These are phyloP conservation scores for Athalia cordata DNA, from an alignment of 2,888 invertebrate genomes.

Conservation along the genomic window DNA sequence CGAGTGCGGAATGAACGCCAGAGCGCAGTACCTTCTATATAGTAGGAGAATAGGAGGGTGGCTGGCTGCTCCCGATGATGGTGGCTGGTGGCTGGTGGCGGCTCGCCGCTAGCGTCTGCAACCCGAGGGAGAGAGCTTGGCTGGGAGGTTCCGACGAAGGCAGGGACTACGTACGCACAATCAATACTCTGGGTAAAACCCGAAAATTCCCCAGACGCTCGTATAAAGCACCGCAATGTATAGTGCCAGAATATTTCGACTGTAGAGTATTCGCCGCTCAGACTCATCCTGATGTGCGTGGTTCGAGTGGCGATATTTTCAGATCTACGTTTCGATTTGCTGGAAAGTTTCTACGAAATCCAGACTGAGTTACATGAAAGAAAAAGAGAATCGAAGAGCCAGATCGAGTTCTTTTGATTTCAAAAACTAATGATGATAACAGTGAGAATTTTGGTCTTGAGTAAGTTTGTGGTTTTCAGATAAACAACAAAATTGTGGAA, in stretches of 20 bases:
- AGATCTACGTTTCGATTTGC: no score
- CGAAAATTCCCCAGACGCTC: constrained; percentile 55
- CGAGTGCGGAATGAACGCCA: neutral
- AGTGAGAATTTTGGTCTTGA: no score
- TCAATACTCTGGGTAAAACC: constrained; percentile 56
- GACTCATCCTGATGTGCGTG: neutral
- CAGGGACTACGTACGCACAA: constrained; percentile 54
- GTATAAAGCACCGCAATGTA: constrained; percentile 46
- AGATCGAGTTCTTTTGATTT: no score
- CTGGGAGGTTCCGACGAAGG: constrained; percentile 29
- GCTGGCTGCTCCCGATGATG: constrained; percentile 24
- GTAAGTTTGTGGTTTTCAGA: no score
- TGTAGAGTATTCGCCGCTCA: constrained; percentile 20
- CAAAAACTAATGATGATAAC: no score
- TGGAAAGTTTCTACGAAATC: no score
- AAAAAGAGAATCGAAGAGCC: no score
- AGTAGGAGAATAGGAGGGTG: neutral
- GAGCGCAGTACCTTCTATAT: neutral
- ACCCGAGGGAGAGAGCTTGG: constrained; percentile 46
- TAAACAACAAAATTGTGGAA: no score
- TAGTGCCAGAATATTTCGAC: constrained; percentile 50
- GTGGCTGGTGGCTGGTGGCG: constrained; percentile 31
- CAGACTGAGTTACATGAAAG: no score
- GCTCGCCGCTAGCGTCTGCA: constrained; percentile 30
- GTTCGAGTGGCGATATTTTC: no score